Evolutionary conservation across 2,113 vertebrate species (phyloP).

Genomic region (Nothocercus nigrocapillus): DNA sequence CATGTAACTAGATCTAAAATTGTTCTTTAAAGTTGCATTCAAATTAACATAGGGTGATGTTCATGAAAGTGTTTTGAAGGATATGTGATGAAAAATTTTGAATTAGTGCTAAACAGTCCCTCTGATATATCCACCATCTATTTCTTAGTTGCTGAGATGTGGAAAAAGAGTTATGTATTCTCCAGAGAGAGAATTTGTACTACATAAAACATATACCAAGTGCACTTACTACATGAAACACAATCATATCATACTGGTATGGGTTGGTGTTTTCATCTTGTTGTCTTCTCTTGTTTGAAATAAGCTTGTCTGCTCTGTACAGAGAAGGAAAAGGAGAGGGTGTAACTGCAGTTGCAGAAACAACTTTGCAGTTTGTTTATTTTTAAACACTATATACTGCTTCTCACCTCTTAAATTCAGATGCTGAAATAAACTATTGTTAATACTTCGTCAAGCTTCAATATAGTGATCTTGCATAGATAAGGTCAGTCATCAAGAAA

Average conservation of each 20-base stretch:
- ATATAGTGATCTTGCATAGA: background rate
- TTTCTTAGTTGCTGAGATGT: background rate
- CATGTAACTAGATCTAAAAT: background rate
- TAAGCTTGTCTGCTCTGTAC: background rate
- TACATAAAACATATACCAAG: background rate
- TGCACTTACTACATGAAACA: background rate
- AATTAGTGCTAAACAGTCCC: background rate
- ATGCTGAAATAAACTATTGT: background rate
- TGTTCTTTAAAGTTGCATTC: background rate
- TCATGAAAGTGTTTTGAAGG: background rate
- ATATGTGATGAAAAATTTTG: background rate
- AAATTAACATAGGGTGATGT: background rate
- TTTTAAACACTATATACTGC: background rate
- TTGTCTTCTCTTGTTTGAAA: background rate
- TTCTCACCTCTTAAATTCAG: background rate
- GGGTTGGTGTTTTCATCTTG: background rate
- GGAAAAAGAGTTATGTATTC: background rate
- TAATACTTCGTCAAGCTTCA: background rate
- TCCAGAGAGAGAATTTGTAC: background rate
- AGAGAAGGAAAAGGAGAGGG: background rate
- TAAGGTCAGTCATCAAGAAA: background rate
- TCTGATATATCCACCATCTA: background rate
- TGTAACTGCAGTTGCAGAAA: background rate
- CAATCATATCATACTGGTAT: background rate
- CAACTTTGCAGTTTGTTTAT: fast-evolving